A percentile compares a stretch with the other conserved stretches of the same genome.
These are phyloP conservation scores for Caenorhabditis latens DNA, from an alignment of 1,140 invertebrate genomes.

Conservation along the genomic window DNA sequence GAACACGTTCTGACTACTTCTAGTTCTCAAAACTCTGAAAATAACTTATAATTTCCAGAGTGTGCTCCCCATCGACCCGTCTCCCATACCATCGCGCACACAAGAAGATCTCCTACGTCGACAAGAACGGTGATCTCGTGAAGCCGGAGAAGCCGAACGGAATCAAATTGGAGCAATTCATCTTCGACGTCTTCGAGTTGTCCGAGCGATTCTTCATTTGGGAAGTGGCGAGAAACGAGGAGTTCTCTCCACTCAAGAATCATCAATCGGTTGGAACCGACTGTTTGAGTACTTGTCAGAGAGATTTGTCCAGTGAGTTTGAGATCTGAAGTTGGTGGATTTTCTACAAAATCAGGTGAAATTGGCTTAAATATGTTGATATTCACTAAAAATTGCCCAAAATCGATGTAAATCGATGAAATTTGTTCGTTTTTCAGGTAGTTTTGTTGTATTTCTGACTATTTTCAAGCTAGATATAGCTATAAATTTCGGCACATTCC, in stretches of 20 bases:
- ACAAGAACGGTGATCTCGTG: constrained; percentile 84
- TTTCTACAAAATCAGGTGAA: background rate
- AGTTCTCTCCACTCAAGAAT: constrained; percentile 98
- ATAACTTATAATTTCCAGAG: constrained; percentile 45
- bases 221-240: constrained; percentile 84
- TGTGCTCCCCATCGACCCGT: constrained; percentile 55
- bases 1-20: background rate
- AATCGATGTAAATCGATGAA: no score
- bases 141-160: constrained; percentile 90
- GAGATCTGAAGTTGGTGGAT: no score
- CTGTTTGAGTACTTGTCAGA: constrained; percentile 41
- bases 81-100: constrained; percentile 94
- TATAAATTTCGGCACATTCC: no score
- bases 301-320: constrained; percentile 21
- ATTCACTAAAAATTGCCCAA: no score
- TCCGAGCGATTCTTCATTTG: constrained; percentile 81
- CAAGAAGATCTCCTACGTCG: constrained; percentile 93
- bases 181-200: constrained; percentile 97
- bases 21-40: background rate
- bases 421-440: no score
- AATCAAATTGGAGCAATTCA: constrained; percentile 99
- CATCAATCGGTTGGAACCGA: constrained; percentile 81
- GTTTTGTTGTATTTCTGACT: no score
- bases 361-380: no score
- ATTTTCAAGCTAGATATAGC: no score